A percentile compares a stretch with the other conserved stretches of the same genome.
phyloP scores from a whole-genome alignment of 2,797 vertebrate species.

The Gymnoscopelus microlampas region DNA sequence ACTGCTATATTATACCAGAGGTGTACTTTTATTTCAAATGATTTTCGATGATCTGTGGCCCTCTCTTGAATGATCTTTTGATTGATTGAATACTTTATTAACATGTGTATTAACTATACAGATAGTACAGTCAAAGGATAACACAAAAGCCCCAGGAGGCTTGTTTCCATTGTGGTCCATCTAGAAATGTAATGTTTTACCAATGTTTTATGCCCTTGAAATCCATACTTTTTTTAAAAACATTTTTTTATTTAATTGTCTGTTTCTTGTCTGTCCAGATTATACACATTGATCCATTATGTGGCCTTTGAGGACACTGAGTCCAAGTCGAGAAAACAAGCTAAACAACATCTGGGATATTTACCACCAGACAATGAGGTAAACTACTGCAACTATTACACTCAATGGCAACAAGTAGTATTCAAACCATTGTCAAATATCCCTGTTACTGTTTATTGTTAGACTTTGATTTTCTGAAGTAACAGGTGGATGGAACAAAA shows the following conservation, averaged over 20 bases:
- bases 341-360: conserved; percentile 12
- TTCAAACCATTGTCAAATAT: no score
- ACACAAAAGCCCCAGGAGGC: no score
- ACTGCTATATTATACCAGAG: background rate
- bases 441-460: no score
- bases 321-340: conserved; percentile 1
- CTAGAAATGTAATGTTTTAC: background rate
- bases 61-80: no score
- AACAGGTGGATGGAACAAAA: no score
- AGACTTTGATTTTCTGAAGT: no score
- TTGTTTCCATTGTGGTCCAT: no score
- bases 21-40: background rate
- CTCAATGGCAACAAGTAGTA: no score
- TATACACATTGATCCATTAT: conserved; percentile 70
- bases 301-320: conserved; percentile 69
- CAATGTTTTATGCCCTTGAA: background rate
- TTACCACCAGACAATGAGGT: background rate
- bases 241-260: background rate
- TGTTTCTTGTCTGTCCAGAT: conserved; percentile 41
- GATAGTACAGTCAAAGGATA: background rate
- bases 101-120: no score
- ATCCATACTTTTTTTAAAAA: no score
- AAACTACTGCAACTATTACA: background rate
- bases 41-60: background rate
- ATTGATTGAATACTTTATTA: no score